phyloP scores from a whole-genome alignment of 2,888 invertebrate genomes.

The Rhyacophila evoluta region DNA sequence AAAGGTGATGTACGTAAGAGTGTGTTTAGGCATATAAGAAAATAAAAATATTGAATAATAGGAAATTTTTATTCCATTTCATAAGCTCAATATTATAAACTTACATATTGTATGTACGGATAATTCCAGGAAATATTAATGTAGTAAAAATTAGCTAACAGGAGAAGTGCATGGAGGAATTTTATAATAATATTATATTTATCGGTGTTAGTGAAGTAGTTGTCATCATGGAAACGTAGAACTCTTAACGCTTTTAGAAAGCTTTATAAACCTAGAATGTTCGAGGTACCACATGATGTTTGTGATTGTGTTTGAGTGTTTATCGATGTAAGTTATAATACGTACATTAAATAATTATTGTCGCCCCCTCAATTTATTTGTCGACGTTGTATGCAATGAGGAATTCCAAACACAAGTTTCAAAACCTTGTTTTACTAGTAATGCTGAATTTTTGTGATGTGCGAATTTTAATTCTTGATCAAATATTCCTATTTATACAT shows the following conservation, averaged over 20 bases:
- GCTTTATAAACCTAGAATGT: constrained; percentile 38
- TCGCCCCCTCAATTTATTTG: not conserved
- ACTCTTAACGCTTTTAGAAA: constrained; percentile 41
- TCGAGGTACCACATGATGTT: constrained; percentile 46
- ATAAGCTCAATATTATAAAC: constrained; percentile 51
- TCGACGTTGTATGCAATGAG: constrained; percentile 32
- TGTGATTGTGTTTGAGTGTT: constrained; percentile 47
- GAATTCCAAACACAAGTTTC: not conserved
- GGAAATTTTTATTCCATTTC: constrained; percentile 44
- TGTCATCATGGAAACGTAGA: constrained; percentile 29
- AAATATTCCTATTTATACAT: no score
- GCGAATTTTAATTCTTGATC: no score
- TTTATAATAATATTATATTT: constrained; percentile 51
- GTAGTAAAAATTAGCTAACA: constrained; percentile 49
- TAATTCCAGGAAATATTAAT: constrained; percentile 45
- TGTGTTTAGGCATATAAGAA: constrained; percentile 33
- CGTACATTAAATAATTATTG: not conserved
- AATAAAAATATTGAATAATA: constrained; percentile 41
- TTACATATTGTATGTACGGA: constrained; percentile 45
- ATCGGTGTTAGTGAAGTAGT: constrained; percentile 54
- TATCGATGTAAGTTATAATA: constrained; percentile 23
- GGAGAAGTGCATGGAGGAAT: constrained; percentile 53
- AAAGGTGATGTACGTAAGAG: constrained; percentile 52
- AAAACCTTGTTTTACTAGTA: no score
- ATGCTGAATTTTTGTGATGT: no score